Evolutionary conservation across 2,113 vertebrate species (phyloP), one percentile per base, ranked within the genome.

Genomic region (Desmodus rotundus): DNA sequence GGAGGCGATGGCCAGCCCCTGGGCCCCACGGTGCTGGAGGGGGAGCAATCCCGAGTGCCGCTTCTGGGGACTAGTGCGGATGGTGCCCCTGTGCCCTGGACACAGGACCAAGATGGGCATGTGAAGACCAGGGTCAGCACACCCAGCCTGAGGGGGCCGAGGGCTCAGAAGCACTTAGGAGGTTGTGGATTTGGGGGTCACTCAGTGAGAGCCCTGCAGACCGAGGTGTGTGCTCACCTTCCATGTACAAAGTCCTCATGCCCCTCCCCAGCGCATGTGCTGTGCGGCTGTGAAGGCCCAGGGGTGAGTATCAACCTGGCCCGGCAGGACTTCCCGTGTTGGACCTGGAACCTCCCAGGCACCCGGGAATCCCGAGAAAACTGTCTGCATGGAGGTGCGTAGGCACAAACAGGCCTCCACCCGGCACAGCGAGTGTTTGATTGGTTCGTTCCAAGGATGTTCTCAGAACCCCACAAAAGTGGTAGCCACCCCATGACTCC

Each of bases 301-400:
- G 47, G 85, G 45, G 1, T 0, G 19, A 20, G 16, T 28, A 2
- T 61, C 73, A 31, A 31, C 63, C 36, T 0, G 0, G 36, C 38
- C 31, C 28, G 36, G 50, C 15, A 16, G 61, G n/a, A 24, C 74
- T 54, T 17, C 17, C 45, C 19, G 5, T 12, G 28, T 6, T 8
- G 22, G 16, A 7, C 70, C 26, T 1, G 26, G n/a, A 19, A 7
- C 17, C 72, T 67, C 36, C 28, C 15, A 10, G 28, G 26, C 33
- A 19, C 20, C 61, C 8, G 24, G 81, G 50, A 56, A 58, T 54
- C 31, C 61, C 4, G 1, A 36, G 52, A 72, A 54, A 3, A 33
- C 15, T 0, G 7, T 56, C 31, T 77, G 22, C 38, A 10, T 87
- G 17, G 83, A 28, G 1, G 2, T 41, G 6, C 43, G 20, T 15